Conservation (phyloP, 2,888 invertebrate species). For the Empis livida region DNA sequence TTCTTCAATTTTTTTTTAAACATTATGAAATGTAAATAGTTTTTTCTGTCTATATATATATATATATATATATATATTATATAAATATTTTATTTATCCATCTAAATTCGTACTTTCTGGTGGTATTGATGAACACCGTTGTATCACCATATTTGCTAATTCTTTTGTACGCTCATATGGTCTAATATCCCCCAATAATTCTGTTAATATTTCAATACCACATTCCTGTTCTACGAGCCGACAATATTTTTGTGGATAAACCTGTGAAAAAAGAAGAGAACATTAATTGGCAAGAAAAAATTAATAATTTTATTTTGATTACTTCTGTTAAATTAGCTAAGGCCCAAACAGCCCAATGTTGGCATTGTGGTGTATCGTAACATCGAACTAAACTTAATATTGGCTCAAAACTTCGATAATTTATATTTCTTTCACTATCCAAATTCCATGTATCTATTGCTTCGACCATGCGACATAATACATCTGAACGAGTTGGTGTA, state of each 20-base stretch:
- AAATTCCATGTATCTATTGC: conserved; percentile 87
- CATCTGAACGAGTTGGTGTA: conserved; percentile 54
- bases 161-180: conserved; percentile 55
- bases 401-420: conserved; percentile 92
- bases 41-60: too few species aligned
- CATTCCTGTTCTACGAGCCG: conserved; percentile 73
- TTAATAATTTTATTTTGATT: conserved; percentile 2
- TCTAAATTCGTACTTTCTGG: background rate
- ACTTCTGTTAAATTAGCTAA: conserved; percentile 80
- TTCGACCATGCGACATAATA: conserved; percentile 59
- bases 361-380: conserved; percentile 80
- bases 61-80: too few species aligned
- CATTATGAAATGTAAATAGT: too few species aligned
- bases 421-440: conserved; percentile 79
- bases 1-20: too few species aligned
- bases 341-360: conserved; percentile 97
- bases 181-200: conserved; percentile 46
- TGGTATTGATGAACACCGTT: conserved; percentile 43
- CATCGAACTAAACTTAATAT: conserved; percentile 72
- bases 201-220: conserved; percentile 60
- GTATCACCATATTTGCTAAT: conserved; percentile 52
- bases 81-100: background rate
- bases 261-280: conserved; percentile 40
- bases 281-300: background rate
- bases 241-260: conserved; percentile 75